Base-by-base conservation (phyloP, 2,888 invertebrate species). In the Leptarthrus brevirostris region DNA sequence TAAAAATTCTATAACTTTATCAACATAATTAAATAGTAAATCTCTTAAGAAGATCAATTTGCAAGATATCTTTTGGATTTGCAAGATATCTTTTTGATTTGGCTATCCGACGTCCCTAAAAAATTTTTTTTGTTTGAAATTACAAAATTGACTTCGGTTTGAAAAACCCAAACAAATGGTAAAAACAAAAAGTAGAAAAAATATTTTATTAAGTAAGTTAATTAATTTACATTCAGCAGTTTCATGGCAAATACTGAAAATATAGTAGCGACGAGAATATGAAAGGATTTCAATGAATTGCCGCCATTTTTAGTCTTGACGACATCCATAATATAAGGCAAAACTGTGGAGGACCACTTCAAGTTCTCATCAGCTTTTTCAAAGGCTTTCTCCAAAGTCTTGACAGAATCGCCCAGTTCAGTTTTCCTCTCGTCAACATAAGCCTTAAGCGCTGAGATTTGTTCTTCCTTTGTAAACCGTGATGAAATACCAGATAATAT, bases 401-500 rank as follows among this genome's bases (percentile, higher is more conserved):
- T 30, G 0, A 76, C 74, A 0, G 82, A 79, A n/a, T 70, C 76
- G n/a, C 81, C 83, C 14, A 85, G 82, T 20, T 81, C 78, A 10
- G 10, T 14, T 18, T 78, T 78, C 53, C 81, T 81, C 0, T 61
- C 54, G 0, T 34, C 2, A 44, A 80, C 82, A 75, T 83, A 85
- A 2, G 22, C 52, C 10, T 78, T 58, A 22, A 84, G 76, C 2
- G 79, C 77, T 0, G 78, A 58, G n/a, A 79, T 26, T 74, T 85
- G 82, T 12, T 75, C 75, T 1, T 78, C 10, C 6, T 80, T 81
- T 2, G 84, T 84, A 71, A 84, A 85, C 20, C 82, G 81, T 0
- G 80, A 74, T 3, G 84, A 82, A 72, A 85, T 80, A 58, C 79
- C 80, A 18, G 83, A 81, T 73, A 85, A 81, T 1, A 82, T 79